Percentiles rank a stretch among this genome's conserved stretches.
Evolutionary conservation across 2,888 invertebrate genomes (phyloP).

Genomic region (Agrilus biguttatus): DNA sequence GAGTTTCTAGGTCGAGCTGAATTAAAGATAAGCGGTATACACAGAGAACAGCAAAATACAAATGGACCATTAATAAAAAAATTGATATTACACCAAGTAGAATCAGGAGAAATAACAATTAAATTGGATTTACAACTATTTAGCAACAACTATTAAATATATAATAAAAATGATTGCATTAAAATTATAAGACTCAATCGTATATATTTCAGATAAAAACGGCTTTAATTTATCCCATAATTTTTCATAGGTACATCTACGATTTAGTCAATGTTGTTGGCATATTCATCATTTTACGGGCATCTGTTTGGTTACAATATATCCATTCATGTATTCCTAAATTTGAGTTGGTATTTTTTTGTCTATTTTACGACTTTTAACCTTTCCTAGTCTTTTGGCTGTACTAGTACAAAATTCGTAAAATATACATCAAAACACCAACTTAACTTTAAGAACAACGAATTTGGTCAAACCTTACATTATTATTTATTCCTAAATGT

Average conservation of each 20-base stretch:
- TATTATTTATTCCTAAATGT: not conserved
- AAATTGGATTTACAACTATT: conserved; percentile 58
- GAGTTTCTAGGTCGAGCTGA: conserved; percentile 60
- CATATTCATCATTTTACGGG: not conserved
- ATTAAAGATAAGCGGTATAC: conserved; percentile 47
- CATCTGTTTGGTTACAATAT: not conserved
- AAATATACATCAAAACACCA: too few relatives aligned
- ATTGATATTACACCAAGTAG: conserved; percentile 51
- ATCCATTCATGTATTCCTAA: too few relatives aligned
- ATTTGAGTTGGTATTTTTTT: too few relatives aligned
- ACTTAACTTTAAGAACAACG: too few relatives aligned
- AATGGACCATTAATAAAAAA: conserved; percentile 51
- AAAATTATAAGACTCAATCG: not conserved
- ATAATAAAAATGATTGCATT: not conserved
- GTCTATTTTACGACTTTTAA: too few relatives aligned
- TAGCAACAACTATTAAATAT: conserved; percentile 13
- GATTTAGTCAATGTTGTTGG: not conserved
- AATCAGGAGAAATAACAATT: conserved; percentile 50
- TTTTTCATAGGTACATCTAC: not conserved
- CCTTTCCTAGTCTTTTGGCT: too few relatives aligned
- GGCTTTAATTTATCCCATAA: not conserved
- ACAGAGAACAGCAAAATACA: conserved; percentile 38
- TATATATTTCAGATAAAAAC: not conserved
- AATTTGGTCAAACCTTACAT: too few relatives aligned
- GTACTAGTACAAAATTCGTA: too few relatives aligned